Percentiles rank a stretch among this genome's conserved stretches.
These are phyloP conservation scores for Platygyra sinensis DNA, from an alignment of 64 coral and sea anemone genomes.

Conservation along the genomic window DNA sequence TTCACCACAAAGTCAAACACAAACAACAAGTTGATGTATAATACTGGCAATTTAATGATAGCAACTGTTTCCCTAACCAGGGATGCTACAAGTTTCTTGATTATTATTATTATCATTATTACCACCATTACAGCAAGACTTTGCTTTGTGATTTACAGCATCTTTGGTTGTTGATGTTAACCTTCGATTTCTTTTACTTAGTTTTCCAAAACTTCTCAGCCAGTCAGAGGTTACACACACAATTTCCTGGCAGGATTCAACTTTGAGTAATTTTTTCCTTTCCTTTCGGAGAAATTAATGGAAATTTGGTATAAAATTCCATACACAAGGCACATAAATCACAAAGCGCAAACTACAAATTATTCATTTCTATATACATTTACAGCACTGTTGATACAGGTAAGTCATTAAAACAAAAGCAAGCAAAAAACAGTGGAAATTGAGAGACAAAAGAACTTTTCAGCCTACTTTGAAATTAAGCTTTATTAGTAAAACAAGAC, in stretches of 20 bases:
- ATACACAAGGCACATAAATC: neutral
- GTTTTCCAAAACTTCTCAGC: no score
- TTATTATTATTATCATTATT: neutral
- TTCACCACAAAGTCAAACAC: neutral
- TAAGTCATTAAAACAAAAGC: neutral
- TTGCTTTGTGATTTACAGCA: neutral
- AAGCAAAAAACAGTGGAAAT: neutral
- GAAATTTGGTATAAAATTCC: no score
- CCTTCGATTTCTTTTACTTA: neutral
- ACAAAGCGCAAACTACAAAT: neutral
- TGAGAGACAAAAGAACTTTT: no score
- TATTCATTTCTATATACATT: neutral
- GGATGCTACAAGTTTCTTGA: neutral
- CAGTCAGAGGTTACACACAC: no score
- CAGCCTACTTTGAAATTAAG: neutral
- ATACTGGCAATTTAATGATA: neutral
- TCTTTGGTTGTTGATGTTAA: neutral
- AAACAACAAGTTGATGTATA: neutral
- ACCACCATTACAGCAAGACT: neutral
- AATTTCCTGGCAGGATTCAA: neutral
- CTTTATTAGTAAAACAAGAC: neutral
- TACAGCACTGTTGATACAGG: neutral
- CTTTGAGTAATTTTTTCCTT: neutral
- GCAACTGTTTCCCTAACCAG: neutral
- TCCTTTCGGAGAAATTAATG: neutral